Conservation (phyloP, 2,797 vertebrate species). For the Ceyx erithaca region DNA sequence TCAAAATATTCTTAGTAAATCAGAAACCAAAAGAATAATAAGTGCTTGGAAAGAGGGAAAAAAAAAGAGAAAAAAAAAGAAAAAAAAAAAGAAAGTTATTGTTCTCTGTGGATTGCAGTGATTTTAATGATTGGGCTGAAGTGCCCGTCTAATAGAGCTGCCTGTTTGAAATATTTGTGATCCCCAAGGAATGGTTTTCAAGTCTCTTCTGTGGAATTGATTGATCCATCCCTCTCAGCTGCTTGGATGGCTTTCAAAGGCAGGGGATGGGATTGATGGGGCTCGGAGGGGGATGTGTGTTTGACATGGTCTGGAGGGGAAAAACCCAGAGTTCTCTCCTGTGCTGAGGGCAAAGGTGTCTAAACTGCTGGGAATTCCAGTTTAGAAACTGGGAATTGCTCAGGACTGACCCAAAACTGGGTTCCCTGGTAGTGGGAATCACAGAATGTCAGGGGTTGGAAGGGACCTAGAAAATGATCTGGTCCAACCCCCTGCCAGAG, state of each 20-base stretch:
- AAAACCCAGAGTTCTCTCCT: background rate
- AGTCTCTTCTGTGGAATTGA: background rate
- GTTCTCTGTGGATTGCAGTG: constrained; percentile 7
- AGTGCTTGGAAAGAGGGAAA: background rate
- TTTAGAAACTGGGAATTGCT: background rate
- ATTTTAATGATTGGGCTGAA: constrained; percentile 42
- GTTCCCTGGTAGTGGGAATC: background rate
- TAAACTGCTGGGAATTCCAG: background rate
- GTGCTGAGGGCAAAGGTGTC: background rate
- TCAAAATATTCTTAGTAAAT: constrained; percentile 41
- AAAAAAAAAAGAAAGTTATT: background rate
- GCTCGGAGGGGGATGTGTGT: background rate
- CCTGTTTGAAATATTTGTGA: constrained; percentile 14
- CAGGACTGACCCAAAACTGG: background rate
- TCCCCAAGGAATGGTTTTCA: constrained; percentile 14
- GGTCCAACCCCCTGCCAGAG: too few relatives aligned
- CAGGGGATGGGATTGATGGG: background rate
- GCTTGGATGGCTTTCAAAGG: constrained; percentile 1
- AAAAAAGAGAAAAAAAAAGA: too few relatives aligned
- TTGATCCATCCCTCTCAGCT: constrained; percentile 8
- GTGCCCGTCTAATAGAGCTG: constrained; percentile 30
- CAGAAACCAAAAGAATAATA: background rate
- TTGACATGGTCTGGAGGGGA: background rate
- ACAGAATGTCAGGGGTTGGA: too few relatives aligned
- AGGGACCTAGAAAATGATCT: too few relatives aligned